Evolutionary conservation across 2,888 invertebrate species (phyloP).

Genomic region (Eristalinus aeneus): DNA sequence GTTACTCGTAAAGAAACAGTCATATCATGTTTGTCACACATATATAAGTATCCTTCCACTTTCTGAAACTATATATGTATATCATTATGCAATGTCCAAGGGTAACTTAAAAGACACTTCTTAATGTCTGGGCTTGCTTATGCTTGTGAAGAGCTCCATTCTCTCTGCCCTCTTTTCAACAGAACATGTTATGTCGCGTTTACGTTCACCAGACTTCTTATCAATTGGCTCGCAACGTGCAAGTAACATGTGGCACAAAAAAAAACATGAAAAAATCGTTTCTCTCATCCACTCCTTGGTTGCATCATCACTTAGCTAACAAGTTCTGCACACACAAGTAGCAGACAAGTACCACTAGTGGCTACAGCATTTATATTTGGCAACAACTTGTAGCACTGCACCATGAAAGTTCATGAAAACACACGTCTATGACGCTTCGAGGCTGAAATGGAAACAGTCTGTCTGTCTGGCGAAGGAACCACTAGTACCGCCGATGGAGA

Average conservation of each 20-base stretch:
- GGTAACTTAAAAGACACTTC: background rate
- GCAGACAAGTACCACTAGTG: constrained; percentile 6
- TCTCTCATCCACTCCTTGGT: background rate
- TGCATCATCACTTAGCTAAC: constrained; percentile 32
- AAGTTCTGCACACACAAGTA: constrained; percentile 30
- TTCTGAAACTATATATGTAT: no score
- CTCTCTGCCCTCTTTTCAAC: background rate
- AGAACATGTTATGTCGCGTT: background rate
- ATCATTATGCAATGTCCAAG: no score
- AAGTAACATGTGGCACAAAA: background rate
- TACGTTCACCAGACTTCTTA: background rate
- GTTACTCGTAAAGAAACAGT: no score
- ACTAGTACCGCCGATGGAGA: background rate
- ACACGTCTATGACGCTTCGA: background rate
- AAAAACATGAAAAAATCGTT: background rate
- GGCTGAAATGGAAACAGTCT: background rate
- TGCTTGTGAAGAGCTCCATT: background rate
- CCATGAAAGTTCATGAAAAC: background rate
- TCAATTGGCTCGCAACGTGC: background rate
- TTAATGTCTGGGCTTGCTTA: background rate
- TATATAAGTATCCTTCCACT: no score
- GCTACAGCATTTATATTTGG: background rate
- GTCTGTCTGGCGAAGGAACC: constrained; percentile 2
- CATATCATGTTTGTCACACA: no score
- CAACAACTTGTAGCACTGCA: background rate